Base-by-base conservation (phyloP, 2,888 invertebrate species). In the Acleris emargana region DNA sequence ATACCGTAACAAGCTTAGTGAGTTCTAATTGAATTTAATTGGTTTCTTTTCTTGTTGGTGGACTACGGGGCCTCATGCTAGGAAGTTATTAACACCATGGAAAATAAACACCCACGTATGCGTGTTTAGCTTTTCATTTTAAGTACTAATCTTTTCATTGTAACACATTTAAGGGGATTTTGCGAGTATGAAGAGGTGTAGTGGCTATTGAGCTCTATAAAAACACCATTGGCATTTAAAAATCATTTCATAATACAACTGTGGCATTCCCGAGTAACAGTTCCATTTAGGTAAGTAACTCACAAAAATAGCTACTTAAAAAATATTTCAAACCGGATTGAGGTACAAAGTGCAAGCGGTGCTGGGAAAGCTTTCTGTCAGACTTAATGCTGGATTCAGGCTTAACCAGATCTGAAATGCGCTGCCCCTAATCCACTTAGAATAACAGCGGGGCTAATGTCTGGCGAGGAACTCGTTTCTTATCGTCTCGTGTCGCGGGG, bases 361-460 rank as follows among this genome's bases (percentile, higher is more conserved):
- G 77, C 59, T 45, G 53, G 49, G 64, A 80, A 84, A 88, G 84
- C 83, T 80, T 77, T 79, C 83, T 76, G 80, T 83, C 86, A 84
- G 86, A 83, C 83, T 88, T 88, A 89, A 89, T 86, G 85, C 86
- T 83, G 81, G 73, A 79, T 83, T 82, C 81, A 75, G 79, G 86
- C 86, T 91, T 89, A 90, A 86, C 84, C 82, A 87, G 90, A 87
- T 86, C 86, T 88, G 85, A 89, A 88, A 89, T 84, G 88, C 87
- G 87, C 86, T 87, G 83, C 80, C 84, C 88, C 81, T 91, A 91
- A 91, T 91, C 91, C 91, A 89, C 86, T 91, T 91, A 91, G 86
- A 90, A 89, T 88, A 90, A 91, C 89, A 88, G 81, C 86, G 74
- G 78, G 80, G 84, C 87, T 89, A 87, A 86, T 83, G 86, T 84